Percentiles rank a stretch among this genome's conserved stretches.
Conservation (phyloP, 2,888 invertebrate species). For the Atethmia centrago region DNA sequence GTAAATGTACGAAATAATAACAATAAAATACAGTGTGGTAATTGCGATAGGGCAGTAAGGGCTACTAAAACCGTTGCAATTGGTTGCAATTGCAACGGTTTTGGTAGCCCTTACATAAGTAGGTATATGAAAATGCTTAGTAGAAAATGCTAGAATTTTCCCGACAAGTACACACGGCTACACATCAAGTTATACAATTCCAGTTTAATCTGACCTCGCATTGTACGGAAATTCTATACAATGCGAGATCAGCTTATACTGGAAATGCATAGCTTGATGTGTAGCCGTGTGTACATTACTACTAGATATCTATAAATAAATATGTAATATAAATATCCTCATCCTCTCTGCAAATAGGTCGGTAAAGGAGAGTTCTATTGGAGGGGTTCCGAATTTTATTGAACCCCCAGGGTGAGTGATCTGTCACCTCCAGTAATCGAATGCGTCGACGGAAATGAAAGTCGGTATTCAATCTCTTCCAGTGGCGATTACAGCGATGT, state of each 20-base stretch:
- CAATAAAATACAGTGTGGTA: background rate
- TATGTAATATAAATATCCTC: slow-evolving; percentile 1
- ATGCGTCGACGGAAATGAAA: slow-evolving; percentile 74
- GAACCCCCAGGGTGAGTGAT: slow-evolving; percentile 66
- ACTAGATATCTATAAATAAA: background rate
- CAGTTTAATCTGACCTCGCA: too few relatives aligned
- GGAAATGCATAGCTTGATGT: too few relatives aligned
- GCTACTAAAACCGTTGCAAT: background rate
- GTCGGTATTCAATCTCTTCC: slow-evolving; percentile 56
- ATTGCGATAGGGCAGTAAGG: background rate
- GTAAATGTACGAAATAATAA: background rate
- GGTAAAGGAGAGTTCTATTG: background rate
- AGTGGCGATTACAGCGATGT: slow-evolving; percentile 43
- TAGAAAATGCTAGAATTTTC: slow-evolving; percentile 5
- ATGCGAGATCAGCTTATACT: too few relatives aligned
- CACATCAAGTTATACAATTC: too few relatives aligned
- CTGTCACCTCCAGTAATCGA: slow-evolving; percentile 72
- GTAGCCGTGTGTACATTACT: too few relatives aligned
- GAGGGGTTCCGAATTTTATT: slow-evolving; percentile 54
- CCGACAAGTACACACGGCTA: background rate
- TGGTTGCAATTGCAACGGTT: background rate
- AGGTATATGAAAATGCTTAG: background rate
- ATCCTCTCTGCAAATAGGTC: background rate
- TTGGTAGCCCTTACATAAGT: too few relatives aligned
- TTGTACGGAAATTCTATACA: too few relatives aligned